Evolutionary conservation across 2,888 invertebrate genomes (phyloP), one percentile per base, ranked within the genome.

Genomic region (Yponomeuta malinellus): DNA sequence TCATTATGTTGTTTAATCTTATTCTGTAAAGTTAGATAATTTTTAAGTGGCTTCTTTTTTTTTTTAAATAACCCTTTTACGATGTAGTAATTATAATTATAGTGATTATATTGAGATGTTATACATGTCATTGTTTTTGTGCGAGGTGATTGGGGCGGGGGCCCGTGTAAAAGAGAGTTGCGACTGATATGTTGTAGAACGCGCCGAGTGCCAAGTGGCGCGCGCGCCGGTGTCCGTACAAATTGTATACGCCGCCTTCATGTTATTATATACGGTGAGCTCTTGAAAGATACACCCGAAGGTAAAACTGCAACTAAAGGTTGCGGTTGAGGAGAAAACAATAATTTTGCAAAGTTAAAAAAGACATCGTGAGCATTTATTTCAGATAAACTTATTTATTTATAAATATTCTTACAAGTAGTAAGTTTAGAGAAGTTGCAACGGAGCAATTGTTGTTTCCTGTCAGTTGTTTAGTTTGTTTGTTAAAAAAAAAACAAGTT

Each of bases 1-100:
- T 90, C 87, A 90, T 89, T 90, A 89, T 87, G 92, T 92, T 92
- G 89, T 91, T 90, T 92, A 90, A 91, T 90, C 90, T 90, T 91
- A 91, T 91, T 90, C 90, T 86, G 87, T 91, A 91, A 90, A 85
- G 91, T 92, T 90, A 90, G 90, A 89, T 91, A 89, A 84, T 91
- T 90, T 82, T 89, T 90, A 91, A 89, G 90, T 85, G 87, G 89
- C 89, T 91, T 87, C 89, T 89, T 88, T 89, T 89, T 23, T 23
- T 85, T 86, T 82, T 85, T 43, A 43, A 87, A 86, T 88, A 86
- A 89, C 86, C 83, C 52, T 59, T 59, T 59, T 59, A 59, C 15
- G 52, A 88, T 87, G 23, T 73, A 71, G 86, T 86, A 82, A 87
- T 85, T 85, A 83, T 84, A 83, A 82, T 59, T 59, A 66, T 65